Conservation (phyloP, 2,797 vertebrate genomes). For the Columba guinea region DNA sequence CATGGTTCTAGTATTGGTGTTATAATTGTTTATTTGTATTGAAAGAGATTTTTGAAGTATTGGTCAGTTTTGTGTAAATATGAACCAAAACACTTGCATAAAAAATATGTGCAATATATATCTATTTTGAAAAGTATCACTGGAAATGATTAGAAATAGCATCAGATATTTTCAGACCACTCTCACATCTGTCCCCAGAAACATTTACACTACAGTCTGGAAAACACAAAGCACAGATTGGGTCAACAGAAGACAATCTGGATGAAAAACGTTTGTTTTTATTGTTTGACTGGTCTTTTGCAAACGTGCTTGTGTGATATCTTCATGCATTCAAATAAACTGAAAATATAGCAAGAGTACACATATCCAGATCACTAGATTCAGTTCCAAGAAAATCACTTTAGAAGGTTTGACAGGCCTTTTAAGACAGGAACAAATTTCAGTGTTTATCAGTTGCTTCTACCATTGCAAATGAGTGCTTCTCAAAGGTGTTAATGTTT, state of each 20-base stretch:
- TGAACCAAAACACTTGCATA: background rate
- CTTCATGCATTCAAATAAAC: background rate
- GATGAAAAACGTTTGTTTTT: slow-evolving; percentile 43
- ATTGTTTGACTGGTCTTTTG: slow-evolving; percentile 44
- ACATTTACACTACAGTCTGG: slow-evolving; percentile 44
- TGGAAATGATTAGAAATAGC: background rate
- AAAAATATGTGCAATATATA: background rate
- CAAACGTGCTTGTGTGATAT: slow-evolving; percentile 5
- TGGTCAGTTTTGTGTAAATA: background rate
- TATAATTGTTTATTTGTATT: background rate
- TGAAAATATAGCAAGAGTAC: background rate
- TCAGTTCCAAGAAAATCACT: background rate
- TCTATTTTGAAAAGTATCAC: background rate
- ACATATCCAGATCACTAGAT: background rate
- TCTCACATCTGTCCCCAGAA: slow-evolving; percentile 46
- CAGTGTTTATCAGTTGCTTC: background rate
- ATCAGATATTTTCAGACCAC: slow-evolving; percentile 1
- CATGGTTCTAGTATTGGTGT: background rate
- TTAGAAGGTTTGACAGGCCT: background rate
- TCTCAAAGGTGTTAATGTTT: background rate
- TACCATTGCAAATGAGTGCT: background rate
- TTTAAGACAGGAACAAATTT: background rate
- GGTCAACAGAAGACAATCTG: slow-evolving; percentile 59
- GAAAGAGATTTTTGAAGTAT: background rate
- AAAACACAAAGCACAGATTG: slow-evolving; percentile 48